Evolutionary conservation across 2,888 invertebrate species (phyloP), one percentile per base, ranked within the genome.

Genomic region (Drosophila yooni): DNA sequence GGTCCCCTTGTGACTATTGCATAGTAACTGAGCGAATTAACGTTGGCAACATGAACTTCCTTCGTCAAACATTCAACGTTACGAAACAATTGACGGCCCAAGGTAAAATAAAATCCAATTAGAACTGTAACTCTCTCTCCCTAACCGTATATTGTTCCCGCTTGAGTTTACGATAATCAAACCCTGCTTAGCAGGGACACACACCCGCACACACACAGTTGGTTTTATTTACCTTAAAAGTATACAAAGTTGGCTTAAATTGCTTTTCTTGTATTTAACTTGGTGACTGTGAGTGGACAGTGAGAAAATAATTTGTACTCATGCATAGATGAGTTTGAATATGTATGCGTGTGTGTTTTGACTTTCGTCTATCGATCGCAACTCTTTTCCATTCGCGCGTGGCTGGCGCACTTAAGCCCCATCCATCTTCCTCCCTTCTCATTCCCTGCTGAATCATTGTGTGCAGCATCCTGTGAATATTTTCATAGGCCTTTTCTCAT

Each of bases 1-100:
- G 7, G 13, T 3, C 13, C 11, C 15, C n/a, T 38, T 56, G 11
- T 29, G 1, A 29, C 21, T 21, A 15, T 15, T 57, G 15, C 5
- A 21, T 18, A 43, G 31, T 3, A 27, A 2, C 31, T 13, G 3
- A 21, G 1, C 21, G 15, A 10, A 2, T 11, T 43, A 46, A 38
- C n/a, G 13, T 8, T 11, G 11, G 3, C 48, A 70, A 61, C 56
- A 93, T 93, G 93, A 93, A 93, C 81, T 93, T 93, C 66, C 67
- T 93, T 54, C 90, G 91, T 33, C 92, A 93, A 90, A 90, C 92
- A 46, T 79, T 93, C 21, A 90, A 78, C 68, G 79, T 93, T 90
- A 92, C 93, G 88, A 93, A 92, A 91, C 92, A 92, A 68, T 70
- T 93, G 70, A 89, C 93, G 48, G 78, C 79, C 43, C 90, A 89